These are phyloP conservation scores for Caenorhabditis sulstoni DNA, from an alignment of 2,888 invertebrate genomes.

Conservation along the genomic window DNA sequence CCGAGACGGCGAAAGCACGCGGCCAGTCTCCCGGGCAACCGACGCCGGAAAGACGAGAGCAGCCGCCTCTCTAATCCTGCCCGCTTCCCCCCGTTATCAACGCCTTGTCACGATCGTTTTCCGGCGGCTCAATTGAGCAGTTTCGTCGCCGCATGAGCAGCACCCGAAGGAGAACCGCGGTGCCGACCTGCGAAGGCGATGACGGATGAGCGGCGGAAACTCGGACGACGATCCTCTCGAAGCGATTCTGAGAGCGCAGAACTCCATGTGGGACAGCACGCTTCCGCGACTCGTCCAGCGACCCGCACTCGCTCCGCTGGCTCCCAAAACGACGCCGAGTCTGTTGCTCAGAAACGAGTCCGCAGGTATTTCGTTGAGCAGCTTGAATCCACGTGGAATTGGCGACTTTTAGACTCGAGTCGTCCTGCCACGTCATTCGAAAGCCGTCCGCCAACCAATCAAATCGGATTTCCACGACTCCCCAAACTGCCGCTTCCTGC, in stretches of 20 bases:
- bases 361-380: slow-evolving; percentile 21
- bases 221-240: slow-evolving; percentile 27
- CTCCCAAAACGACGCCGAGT: slow-evolving; percentile 47
- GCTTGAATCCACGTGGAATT: not conserved
- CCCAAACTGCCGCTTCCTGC: slow-evolving; percentile 22
- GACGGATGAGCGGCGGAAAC: slow-evolving; percentile 46
- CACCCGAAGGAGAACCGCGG: slow-evolving; percentile 9
- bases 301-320: slow-evolving; percentile 32
- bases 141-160: not conserved
- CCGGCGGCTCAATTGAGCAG: not conserved
- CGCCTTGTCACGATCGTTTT: not conserved
- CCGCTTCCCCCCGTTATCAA: not conserved
- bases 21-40: slow-evolving; percentile 46
- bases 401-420: slow-evolving; percentile 22
- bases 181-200: slow-evolving; percentile 35
- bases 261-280: slow-evolving; percentile 2
- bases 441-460: slow-evolving; percentile 19
- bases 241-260: slow-evolving; percentile 49
- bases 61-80: slow-evolving; percentile 24
- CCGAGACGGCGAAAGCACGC: slow-evolving; percentile 24
- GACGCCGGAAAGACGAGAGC: slow-evolving; percentile 18
- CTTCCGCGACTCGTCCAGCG: slow-evolving; percentile 20
- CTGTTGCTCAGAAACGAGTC: slow-evolving; percentile 29
- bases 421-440: slow-evolving; percentile 28
- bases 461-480: slow-evolving; percentile 32